Evolutionary conservation across 2,113 vertebrate species (phyloP).

Genomic region (Aramus guarauna): DNA sequence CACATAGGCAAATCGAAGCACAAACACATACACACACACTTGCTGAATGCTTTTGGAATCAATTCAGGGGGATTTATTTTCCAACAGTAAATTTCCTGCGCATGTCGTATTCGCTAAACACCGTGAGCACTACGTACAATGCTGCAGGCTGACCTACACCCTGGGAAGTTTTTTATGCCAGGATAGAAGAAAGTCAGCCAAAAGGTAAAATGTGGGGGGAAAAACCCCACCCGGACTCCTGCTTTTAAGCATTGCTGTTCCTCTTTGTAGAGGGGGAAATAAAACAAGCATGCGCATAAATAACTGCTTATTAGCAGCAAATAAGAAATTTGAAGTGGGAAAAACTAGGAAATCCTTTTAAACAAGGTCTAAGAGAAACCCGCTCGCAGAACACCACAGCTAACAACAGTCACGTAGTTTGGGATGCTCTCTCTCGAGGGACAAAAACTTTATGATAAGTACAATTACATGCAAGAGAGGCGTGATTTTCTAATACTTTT

Average conservation of each 20-base stretch:
- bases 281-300: not conserved
- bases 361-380: not conserved
- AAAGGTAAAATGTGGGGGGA: not conserved
- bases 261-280: not conserved
- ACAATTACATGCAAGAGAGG: not conserved
- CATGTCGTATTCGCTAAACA: not conserved
- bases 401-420: not conserved
- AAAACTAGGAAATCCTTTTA: not conserved
- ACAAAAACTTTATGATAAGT: not conserved
- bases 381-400: not conserved
- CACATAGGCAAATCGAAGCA: not conserved
- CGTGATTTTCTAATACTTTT: not conserved
- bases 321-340: not conserved
- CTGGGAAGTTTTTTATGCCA: not conserved
- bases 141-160: not conserved
- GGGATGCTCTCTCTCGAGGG: not conserved
- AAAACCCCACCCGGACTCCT: not conserved
- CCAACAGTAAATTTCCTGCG: not conserved
- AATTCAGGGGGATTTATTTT: not conserved
- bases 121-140: not conserved
- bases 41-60: not conserved
- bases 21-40: not conserved
- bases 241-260: not conserved
- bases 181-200: not conserved
- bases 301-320: not conserved